Evolutionary conservation across 2,113 vertebrate genomes (phyloP), one percentile per base, ranked within the genome.

Genomic region (Callocephalon fimbriatum): DNA sequence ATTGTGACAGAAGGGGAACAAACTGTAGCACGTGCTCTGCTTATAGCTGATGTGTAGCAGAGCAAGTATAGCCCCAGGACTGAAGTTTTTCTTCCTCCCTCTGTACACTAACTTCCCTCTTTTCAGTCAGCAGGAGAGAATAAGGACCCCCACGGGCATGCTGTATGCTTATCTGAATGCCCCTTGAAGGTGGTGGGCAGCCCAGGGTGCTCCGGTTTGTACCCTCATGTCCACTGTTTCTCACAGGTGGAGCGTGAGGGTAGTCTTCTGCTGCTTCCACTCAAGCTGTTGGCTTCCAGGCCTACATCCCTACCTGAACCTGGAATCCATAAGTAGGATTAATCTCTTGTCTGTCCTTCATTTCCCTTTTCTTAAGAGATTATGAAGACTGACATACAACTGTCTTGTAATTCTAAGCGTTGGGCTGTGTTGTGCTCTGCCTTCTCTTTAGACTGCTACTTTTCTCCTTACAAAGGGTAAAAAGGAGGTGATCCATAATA

Each of bases 211-310:
- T 40, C 29, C 1, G 1, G 4, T 11, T 32, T 44, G 23, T 86
- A 21, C 7, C 35, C 18, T 51, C 9, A 2, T 11, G 17, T 40
- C 38, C 31, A 17, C 0, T 0, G 6, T 21, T 87, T 53, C 23
- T 47, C 25, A 40, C 0, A 1, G 11, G 12, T 62, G 17, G 35
- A 68, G 8, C 0, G 0, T 6, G 38, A 68, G 13, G 5, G 32
- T 11, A 4, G 7, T 6, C 9, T 40, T 20, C n/a, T 72, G 7
- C 20, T 76, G 47, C 40, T 68, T 59, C 25, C 44, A 37, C 12
- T 44, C 15, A 26, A 38, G n/a, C 22, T 32, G 38, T 25, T 19
- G 65, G 6, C 23, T 78, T 87, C 61, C 18, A 63, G 56, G 7
- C 10, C 58, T n/a, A 12, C 29, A 37, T 10, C 37, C 6, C 19